phyloP scores from a whole-genome alignment of 2,888 invertebrate species.

The Sipunculus nudus region DNA sequence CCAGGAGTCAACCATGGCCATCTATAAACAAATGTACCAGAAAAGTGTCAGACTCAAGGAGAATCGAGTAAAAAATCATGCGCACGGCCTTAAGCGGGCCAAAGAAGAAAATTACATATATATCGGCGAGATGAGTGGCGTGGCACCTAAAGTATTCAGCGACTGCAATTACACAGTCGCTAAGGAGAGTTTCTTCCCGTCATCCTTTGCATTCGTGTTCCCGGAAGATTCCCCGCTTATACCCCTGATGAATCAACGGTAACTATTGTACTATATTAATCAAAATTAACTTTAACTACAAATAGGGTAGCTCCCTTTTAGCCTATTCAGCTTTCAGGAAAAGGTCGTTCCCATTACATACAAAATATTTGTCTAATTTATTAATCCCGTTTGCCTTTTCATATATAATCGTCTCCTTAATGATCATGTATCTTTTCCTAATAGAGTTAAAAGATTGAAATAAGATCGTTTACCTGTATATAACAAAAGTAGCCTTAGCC shows the following conservation, averaged over 20 bases:
- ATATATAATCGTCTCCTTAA: no score
- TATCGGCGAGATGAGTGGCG: conserved; percentile 25
- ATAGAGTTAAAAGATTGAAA: no score
- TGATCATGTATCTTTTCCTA: no score
- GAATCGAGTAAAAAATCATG: conserved; percentile 16
- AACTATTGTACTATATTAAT: background rate
- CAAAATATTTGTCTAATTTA: no score
- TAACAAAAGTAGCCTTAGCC: no score
- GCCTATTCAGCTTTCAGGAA: conserved; percentile 16
- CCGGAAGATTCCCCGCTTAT: conserved; percentile 23
- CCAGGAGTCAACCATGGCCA: no score
- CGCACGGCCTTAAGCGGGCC: conserved; percentile 19
- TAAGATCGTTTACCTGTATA: no score
- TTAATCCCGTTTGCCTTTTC: no score
- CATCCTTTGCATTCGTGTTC: conserved; percentile 25
- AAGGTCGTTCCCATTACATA: no score
- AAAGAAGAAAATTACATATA: conserved; percentile 24
- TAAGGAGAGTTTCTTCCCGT: conserved; percentile 26
- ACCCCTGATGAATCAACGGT: conserved; percentile 15
- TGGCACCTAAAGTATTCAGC: conserved; percentile 16
- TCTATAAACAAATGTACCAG: background rate
- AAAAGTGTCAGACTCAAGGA: background rate
- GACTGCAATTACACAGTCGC: conserved; percentile 26
- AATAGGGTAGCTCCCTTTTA: background rate
- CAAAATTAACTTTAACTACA: background rate